Base-by-base conservation (phyloP, 2,797 vertebrate genomes). In the Oreochromis grahami region DNA sequence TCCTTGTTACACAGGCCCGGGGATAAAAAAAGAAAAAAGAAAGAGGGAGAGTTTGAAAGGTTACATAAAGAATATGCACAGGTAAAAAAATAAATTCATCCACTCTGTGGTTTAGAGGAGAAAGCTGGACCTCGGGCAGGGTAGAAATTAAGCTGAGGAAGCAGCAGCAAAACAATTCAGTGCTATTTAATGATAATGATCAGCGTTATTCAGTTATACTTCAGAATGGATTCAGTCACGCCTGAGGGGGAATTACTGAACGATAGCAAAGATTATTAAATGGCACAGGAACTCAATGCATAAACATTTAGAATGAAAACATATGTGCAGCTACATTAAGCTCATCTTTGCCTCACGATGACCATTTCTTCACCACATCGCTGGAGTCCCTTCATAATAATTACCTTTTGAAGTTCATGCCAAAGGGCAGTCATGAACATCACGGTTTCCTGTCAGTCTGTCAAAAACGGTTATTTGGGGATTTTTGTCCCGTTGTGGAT, bases 1-100 rank as follows among this genome's bases (percentile, higher is more conserved):
- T 90, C 87, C 89, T 88, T 88, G 81, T 88, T 87, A 86, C 58
- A 65, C 72, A 78, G 68, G 34, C 85, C 21, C 58, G 50, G 85
- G 85, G 84, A 85, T 86, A 79, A 51, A 81, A 81, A 63, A 85
- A 77, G 26, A 80, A 88, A 17, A 60, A 60, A 60, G 72, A 85
- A 76, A 32, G 77, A 87, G 76, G 19, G 72, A 87, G 76, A 32
- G 72, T 86, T 86, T 89, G 78, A 80, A 85, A 91, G 86, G 89
- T 92, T 89, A 90, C 68, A 85, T 19, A 88, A 82, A 87, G 41
- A 77, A 17, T 72, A 60, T 81, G 50, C 53, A 48, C 36, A 86
- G 81, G 76, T 63, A 76, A 79, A 50, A 32, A 78, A 78, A 84
- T n/a, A 77, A 78, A 79, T 63, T 52, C 65, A 85, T 87, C 48